phyloP scores from a whole-genome alignment of 1,140 invertebrate species.

The Catajapyx aquilonaris region DNA sequence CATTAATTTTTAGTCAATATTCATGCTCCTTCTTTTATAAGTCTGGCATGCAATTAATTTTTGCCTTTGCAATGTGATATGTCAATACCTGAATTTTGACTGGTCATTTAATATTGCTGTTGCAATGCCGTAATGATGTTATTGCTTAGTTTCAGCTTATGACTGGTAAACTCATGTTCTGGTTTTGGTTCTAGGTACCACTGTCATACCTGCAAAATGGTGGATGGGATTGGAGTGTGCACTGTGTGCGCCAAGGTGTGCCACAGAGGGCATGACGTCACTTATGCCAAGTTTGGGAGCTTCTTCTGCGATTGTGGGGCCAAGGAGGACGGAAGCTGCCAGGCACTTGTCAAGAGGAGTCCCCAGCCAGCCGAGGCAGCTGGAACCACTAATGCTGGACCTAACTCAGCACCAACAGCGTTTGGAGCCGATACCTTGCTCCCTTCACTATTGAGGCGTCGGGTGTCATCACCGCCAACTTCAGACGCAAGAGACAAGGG shows the following conservation, averaged over 20 bases:
- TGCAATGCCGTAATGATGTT: too few species aligned
- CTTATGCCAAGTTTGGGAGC: conserved; percentile 93
- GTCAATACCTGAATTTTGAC: too few species aligned
- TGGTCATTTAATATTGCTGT: too few species aligned
- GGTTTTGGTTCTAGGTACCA: too few species aligned
- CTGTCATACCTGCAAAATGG: conserved; percentile 95
- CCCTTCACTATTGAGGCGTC: conserved; percentile 32
- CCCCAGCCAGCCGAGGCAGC: conserved; percentile 24
- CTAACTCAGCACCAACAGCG: conserved; percentile 20
- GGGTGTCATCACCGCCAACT: conserved; percentile 43
- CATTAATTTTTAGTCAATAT: conserved; percentile 11
- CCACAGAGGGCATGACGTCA: conserved; percentile 88
- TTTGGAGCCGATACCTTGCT: conserved; percentile 21
- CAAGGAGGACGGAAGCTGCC: conserved; percentile 61
- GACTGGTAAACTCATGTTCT: too few species aligned
- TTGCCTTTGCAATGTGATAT: too few species aligned
- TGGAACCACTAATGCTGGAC: neutral
- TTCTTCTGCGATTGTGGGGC: conserved; percentile 99
- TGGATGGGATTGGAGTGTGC: conserved; percentile 92
- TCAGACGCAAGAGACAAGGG: conserved; percentile 22
- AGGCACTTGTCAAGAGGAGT: conserved; percentile 50
- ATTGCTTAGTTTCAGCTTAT: too few species aligned
- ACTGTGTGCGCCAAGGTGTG: conserved; percentile 92
- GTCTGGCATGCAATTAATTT: too few species aligned
- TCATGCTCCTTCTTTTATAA: too few species aligned